Conservation (phyloP, 2,113 vertebrate species). For the Acrocephalus kingi region DNA sequence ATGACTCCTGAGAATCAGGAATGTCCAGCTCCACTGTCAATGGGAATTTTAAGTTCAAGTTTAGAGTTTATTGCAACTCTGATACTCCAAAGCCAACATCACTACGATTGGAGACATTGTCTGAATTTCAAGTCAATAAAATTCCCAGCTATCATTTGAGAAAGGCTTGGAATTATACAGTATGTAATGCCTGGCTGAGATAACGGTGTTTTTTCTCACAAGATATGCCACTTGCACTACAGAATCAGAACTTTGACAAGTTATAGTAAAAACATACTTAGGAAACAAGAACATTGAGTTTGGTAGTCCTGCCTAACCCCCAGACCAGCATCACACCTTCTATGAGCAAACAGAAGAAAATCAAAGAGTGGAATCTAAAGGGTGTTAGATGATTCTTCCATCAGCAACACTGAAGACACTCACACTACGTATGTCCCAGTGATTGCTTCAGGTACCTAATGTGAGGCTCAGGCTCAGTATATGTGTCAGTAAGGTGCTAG, state of each 20-base stretch:
- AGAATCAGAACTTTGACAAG: not conserved
- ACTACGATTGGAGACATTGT: fast-evolving
- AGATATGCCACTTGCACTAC: not conserved
- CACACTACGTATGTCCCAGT: not conserved
- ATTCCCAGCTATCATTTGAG: not conserved
- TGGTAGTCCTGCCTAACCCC: not conserved
- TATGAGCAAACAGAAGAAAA: not conserved
- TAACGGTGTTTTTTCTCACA: not conserved
- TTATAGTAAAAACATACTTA: not conserved
- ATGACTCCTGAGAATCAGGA: not conserved
- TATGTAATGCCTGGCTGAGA: not conserved
- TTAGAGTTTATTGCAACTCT: not conserved
- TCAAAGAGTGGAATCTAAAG: not conserved
- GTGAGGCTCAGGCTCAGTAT: not conserved
- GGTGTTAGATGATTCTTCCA: not conserved
- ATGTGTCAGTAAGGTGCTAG: not conserved
- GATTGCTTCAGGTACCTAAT: not conserved
- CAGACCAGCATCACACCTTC: not conserved
- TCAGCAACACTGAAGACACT: not conserved
- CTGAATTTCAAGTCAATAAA: not conserved
- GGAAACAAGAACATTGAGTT: not conserved
- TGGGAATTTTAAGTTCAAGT: not conserved
- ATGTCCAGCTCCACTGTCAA: not conserved
- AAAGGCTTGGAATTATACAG: not conserved
- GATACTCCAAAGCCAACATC: not conserved